Percentiles rank a stretch among this genome's conserved stretches.
Evolutionary conservation across 2,888 invertebrate species (phyloP).

Genomic region (Temnothorax ravouxi): DNA sequence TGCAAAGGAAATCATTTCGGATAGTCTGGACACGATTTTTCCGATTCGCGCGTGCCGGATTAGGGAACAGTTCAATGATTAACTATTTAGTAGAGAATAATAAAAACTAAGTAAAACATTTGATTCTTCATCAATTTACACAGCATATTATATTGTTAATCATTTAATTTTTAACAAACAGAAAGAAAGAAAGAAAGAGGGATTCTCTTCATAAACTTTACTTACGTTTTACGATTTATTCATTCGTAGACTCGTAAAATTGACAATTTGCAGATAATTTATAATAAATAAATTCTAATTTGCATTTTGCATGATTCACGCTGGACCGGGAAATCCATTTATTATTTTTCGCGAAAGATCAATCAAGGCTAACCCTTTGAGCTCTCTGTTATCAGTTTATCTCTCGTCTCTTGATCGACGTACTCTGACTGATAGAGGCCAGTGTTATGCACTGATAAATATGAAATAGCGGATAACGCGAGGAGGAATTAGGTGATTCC

Average conservation of each 20-base stretch:
- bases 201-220: not conserved
- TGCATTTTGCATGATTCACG: not conserved
- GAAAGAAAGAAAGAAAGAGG: too few species aligned
- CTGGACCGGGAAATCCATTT: not conserved
- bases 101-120: not conserved
- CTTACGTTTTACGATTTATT: not conserved
- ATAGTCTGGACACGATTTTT: constrained; percentile 10
- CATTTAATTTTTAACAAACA: not conserved
- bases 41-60: not conserved
- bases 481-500: constrained; percentile 11
- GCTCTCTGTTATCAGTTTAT: constrained; percentile 20
- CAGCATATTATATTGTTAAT: not conserved
- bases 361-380: not conserved
- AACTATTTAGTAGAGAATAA: not conserved
- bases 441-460: not conserved
- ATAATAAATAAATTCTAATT: constrained; percentile 10
- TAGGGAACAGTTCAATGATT: not conserved
- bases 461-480: constrained; percentile 18
- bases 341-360: not conserved
- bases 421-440: not conserved
- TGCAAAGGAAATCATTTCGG: constrained; percentile 29
- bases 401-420: not conserved
- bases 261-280: not conserved
- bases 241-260: not conserved
- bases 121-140: not conserved